Base-by-base conservation (phyloP, 2,888 invertebrate genomes). In the Agrilus cyanescens region DNA sequence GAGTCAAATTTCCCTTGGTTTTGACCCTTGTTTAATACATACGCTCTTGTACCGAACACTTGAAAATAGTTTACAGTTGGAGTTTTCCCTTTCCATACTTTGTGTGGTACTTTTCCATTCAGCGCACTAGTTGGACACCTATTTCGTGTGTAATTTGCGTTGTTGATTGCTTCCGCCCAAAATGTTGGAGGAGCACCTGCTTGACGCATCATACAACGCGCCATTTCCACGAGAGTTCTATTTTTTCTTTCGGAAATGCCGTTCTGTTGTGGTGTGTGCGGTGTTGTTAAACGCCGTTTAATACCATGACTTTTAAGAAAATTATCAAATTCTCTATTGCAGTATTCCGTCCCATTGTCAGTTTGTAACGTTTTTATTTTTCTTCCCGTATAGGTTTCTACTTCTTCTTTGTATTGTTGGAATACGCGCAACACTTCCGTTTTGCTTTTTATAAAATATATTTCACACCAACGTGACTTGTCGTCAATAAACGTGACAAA, bases 151-250 rank as follows among this genome's bases (percentile, higher is more conserved):
- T 60, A 60, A 25, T 56, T 55, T 12, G 59, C 56, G 7, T 54
- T 56, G 29, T 48, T 49, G 5, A 60, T 47, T 2, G 62, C 62
- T 44, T 63, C 61, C 3, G 56, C 57, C 60, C 61, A 65, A 34
- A 60, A 54, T 12, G 10, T 37, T 15, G 46, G 14, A 14, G 54
- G 49, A n/a, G n/a, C n/a, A n/a, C n/a, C n/a, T n/a, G n/a, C n/a
- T n/a, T n/a, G n/a, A 13, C 58, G 41, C 13, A 65, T 16, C 41
- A 63, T 45, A 20, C 56, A 55, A 25, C 58, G 46, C 0, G 56
- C 56, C 14, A 47, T 50, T 18, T 61, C 58, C 32, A 60, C 44
- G 1, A 62, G 44, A 4, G 57, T 60, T 1, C 55, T 38, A 29
- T 61, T 60, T 33, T 53, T 53, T n/a, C n/a, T n/a, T n/a, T n/a